Percentiles rank a stretch among this genome's conserved stretches.
Evolutionary conservation across 2,888 invertebrate genomes (phyloP).

Genomic region (Cantharis nigra): DNA sequence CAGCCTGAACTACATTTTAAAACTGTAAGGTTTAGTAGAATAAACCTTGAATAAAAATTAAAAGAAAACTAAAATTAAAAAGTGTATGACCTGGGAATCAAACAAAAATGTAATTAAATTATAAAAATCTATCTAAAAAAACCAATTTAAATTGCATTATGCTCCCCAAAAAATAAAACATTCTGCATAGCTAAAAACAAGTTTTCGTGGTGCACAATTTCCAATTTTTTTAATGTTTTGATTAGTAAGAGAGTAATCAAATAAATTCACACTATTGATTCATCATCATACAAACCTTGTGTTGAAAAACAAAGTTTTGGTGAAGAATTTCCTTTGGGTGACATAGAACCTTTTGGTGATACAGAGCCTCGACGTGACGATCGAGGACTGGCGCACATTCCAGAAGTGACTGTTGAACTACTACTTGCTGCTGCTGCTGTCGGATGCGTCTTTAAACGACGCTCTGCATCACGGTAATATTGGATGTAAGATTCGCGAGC

Average conservation of each 20-base stretch:
- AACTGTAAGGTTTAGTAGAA: too few species aligned
- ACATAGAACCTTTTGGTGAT: conserved; percentile 52
- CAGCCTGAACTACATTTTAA: too few species aligned
- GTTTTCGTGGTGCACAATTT: too few species aligned
- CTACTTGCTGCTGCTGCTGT: conserved; percentile 44
- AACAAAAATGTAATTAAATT: too few species aligned
- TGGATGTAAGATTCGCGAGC: conserved; percentile 84
- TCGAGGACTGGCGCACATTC: conserved; percentile 48
- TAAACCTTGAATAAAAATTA: too few species aligned
- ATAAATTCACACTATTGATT: neutral
- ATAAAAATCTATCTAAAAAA: too few species aligned
- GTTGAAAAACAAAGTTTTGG: conserved; percentile 43
- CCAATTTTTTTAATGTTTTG: neutral
- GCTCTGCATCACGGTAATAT: conserved; percentile 57
- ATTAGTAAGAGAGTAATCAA: neutral
- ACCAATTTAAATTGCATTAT: too few species aligned
- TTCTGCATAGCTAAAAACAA: neutral
- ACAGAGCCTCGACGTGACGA: conserved; percentile 50
- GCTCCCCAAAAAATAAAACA: too few species aligned
- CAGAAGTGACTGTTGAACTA: conserved; percentile 52
- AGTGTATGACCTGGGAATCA: too few species aligned
- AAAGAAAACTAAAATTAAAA: too few species aligned
- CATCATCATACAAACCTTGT: conserved; percentile 23
- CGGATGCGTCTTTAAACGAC: conserved; percentile 49
- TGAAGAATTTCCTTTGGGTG: conserved; percentile 49